phyloP scores from a whole-genome alignment of 2,888 invertebrate species.

The Noctua fimbriata region DNA sequence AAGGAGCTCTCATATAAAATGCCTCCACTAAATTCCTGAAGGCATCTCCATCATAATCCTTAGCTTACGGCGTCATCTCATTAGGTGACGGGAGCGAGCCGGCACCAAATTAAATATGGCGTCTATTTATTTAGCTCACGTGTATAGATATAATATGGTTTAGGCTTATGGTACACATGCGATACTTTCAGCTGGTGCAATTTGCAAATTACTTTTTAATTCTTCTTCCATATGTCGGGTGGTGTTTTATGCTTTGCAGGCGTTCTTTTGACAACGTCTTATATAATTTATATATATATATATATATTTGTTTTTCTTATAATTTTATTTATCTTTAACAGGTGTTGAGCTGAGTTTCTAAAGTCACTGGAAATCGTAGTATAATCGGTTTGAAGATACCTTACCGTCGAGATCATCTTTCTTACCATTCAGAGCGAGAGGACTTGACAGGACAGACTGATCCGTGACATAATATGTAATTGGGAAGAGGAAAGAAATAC shows the following conservation, averaged over 20 bases:
- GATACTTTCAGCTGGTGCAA: not conserved
- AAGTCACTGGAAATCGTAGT: not conserved
- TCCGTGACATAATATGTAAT: not conserved
- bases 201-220: not conserved
- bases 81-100: slow-evolving; percentile 52
- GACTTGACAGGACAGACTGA: not conserved
- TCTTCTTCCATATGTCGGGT: not conserved
- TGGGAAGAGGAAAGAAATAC: not conserved
- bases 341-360: not conserved
- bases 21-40: slow-evolving; percentile 46
- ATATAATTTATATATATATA: no score
- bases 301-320: not conserved
- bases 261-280: not conserved
- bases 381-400: not conserved
- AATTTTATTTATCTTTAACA: not conserved
- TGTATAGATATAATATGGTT: slow-evolving; percentile 71
- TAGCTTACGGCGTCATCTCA: slow-evolving; percentile 55
- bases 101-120: slow-evolving; percentile 68
- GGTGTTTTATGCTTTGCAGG: not conserved
- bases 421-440: not conserved
- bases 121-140: slow-evolving; percentile 73
- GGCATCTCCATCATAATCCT: slow-evolving; percentile 55
- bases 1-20: slow-evolving; percentile 47
- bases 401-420: not conserved
- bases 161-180: slow-evolving; percentile 15